Evolutionary conservation across 2,888 invertebrate species (phyloP), one percentile per base, ranked within the genome.

Genomic region (Merodon equestris): DNA sequence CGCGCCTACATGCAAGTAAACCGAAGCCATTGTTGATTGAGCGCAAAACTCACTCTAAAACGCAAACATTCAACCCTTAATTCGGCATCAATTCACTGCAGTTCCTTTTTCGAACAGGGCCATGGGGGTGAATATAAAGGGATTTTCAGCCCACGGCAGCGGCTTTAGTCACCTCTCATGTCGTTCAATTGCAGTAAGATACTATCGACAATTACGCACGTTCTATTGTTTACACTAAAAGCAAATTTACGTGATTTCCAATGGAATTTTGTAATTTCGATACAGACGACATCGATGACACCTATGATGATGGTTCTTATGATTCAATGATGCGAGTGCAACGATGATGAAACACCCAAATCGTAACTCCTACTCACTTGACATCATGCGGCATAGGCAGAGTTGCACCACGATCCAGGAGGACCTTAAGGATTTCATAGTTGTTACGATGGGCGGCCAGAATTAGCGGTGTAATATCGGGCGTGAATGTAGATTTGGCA

Each of bases 401-500:
- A 4, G 96, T 93, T 61, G 97, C 97, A 36, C 98, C 98, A 74
- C 97, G 91, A 89, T 98, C 97, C 82, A 98, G 90, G 13, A 98
- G 91, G 82, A 98, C 93, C 90, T 98, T 98, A 57, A 98, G 92
- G 86, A 98, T 98, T 91, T 98, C 98, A 89, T 98, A 98, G 90
- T 98, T 98, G 90, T 98, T 97, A 88, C 95, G 93, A 88, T 98
- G 98, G 14, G 97, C 96, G 1, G 98, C 98, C 83, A 98, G 91
- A 86, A 97, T 96, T 60, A 98, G 91, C 0, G 98, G 98, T 3
- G 98, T 98, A 86, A 98, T 97, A 88, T 98, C 98, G 0, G 96
- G 93, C 0, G 98, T 98, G 90, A 98, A 97, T 56, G 95, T 94
- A 0, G 96, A 94, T 51, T 94, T 93, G 38, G 94, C 91, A 38